Conservation (phyloP, 2,888 invertebrate genomes). For the Microctonus hyperodae region DNA sequence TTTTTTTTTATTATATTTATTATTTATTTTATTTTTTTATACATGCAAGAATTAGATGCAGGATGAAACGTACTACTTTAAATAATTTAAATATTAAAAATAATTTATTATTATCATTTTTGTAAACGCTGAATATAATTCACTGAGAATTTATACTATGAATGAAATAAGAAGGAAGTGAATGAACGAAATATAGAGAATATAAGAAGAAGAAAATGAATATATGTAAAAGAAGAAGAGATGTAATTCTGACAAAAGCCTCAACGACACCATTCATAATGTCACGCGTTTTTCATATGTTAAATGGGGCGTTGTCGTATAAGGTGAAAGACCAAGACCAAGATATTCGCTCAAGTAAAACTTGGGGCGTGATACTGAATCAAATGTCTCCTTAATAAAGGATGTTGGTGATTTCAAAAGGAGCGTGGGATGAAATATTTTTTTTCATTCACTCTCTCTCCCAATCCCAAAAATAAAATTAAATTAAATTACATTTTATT, state of each 20-base stretch:
- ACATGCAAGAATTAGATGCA: too few species aligned
- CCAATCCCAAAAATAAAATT: background rate
- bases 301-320: slow-evolving; percentile 5
- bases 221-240: background rate
- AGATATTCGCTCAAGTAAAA: slow-evolving; percentile 45
- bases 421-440: slow-evolving; percentile 57
- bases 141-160: background rate
- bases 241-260: slow-evolving; percentile 12
- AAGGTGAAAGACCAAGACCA: background rate
- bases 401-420: slow-evolving; percentile 55
- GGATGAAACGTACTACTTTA: too few species aligned
- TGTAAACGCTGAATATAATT: too few species aligned
- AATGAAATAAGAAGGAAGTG: slow-evolving; percentile 5
- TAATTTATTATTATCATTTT: too few species aligned
- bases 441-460: background rate
- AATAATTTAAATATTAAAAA: too few species aligned
- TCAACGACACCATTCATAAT: slow-evolving; percentile 8
- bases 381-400: slow-evolving; percentile 60
- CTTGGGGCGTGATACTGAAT: slow-evolving; percentile 61
- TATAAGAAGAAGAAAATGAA: background rate
- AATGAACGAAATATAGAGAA: too few species aligned
- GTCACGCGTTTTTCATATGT: slow-evolving; percentile 22
- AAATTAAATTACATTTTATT: too few species aligned
- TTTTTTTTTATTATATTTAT: too few species aligned
- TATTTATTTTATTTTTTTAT: too few species aligned